Evolutionary conservation across 2,797 vertebrate species (phyloP), one percentile per base, ranked within the genome.

Genomic region (Phrynocephalus forsythii): DNA sequence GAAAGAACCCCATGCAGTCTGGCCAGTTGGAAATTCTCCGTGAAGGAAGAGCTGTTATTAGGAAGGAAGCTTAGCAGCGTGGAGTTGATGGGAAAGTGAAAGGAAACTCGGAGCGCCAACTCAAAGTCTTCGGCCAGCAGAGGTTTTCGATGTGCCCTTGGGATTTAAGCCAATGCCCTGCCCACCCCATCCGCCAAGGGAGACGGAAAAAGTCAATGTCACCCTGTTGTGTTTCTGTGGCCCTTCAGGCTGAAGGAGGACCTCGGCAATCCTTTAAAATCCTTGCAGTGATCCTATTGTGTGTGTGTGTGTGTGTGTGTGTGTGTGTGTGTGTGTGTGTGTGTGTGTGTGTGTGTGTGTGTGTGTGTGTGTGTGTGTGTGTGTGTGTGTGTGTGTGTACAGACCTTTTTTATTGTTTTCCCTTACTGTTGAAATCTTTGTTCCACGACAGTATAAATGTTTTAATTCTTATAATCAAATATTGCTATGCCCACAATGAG

Each of bases 21-120:
- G 56, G 67, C 71, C 78, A 7, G 77, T 28, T 2, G n/a, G 16
- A 22, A 0, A 72, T 71, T 69, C 87, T 88, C 86, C 90, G 28
- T 50, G 33, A 50, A 82, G 56, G 33, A 50, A 82, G 48, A 44
- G 11, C 63, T 73, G 68, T 0, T 30, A 88, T 0, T 48, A 88
- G 83, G 20, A 85, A 88, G 85, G 90, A 94, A 91, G 91, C 84
- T 92, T 88, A 93, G 84, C 30, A 38, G 66, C 72, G 3, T 50
- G 52, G 52, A 63, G 56, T 52, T 0, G 56, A 50, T 60, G 26
- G 28, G 66, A 90, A 93, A 93, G 73, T 1, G 92, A 94, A 94
- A 95, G 90, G 66, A 86, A 89, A 84, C 6, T 0, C 82, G 50
- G 18, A 76, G 52, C 86, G 88, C 11, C 30, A 6, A 15, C 13